A percentile compares a stretch with the other conserved stretches of the same genome.
Conservation (phyloP, 2,888 invertebrate species). For the Chironomus riparius region DNA sequence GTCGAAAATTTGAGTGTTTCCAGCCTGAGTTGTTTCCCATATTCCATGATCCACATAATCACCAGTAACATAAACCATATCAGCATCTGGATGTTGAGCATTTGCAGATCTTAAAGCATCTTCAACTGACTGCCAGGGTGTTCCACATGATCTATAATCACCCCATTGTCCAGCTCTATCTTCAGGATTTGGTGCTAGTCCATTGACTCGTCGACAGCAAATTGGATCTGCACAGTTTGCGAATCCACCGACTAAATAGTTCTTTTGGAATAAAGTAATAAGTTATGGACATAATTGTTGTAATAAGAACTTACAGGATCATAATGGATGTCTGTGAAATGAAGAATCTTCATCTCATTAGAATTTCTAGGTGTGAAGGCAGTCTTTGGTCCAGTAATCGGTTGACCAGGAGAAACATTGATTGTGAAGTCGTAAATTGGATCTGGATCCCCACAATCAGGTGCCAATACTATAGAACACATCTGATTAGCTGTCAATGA, state of each 20-base stretch:
- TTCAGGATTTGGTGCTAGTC: constrained; percentile 25
- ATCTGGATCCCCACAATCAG: constrained; percentile 34
- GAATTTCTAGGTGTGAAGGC: constrained; percentile 31
- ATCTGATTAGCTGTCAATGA: constrained; percentile 45
- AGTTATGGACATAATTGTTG: too few species aligned
- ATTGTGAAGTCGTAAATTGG: constrained; percentile 35
- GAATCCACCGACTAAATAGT: constrained; percentile 51
- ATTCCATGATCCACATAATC: constrained; percentile 76
- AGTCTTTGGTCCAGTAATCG: constrained; percentile 33
- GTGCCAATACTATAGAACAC: constrained; percentile 37
- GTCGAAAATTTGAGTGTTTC: constrained; percentile 51
- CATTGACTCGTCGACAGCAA: constrained; percentile 61
- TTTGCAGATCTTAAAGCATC: constrained; percentile 56
- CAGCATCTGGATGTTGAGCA: constrained; percentile 49
- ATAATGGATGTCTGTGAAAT: constrained; percentile 56
- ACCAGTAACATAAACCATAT: constrained; percentile 72
- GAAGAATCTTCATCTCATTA: constrained; percentile 33
- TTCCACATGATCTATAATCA: constrained; percentile 51
- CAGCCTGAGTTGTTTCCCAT: constrained; percentile 68
- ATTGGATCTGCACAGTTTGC: constrained; percentile 60
- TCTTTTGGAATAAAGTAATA: background rate
- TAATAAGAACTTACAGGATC: constrained; percentile 47
- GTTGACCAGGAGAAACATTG: constrained; percentile 30
- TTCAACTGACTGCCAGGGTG: constrained; percentile 58
- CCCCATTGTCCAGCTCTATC: constrained; percentile 47